Percentiles rank a stretch among this genome's conserved stretches.
phyloP scores from a whole-genome alignment of 1,140 invertebrate species.

The Nymphalis io region DNA sequence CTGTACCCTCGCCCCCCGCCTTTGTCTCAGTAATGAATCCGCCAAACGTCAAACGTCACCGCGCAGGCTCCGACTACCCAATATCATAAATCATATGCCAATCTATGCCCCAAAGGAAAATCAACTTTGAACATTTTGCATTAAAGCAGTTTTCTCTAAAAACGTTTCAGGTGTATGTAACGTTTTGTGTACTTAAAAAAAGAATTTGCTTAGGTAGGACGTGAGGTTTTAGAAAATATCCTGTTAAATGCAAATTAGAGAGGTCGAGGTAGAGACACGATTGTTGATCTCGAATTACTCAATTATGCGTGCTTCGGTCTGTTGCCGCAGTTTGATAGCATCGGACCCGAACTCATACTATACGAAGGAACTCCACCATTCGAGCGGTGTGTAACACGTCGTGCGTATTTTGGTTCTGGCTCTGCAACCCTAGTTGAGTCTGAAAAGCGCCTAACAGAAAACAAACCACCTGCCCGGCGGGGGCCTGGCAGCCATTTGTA shows the following conservation, averaged over 20 bases:
- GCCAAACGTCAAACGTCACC: conserved; percentile 74
- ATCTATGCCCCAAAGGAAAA: conserved; percentile 51
- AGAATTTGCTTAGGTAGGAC: conserved; percentile 66
- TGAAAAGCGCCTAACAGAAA: conserved; percentile 58
- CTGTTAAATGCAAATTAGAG: conserved; percentile 71
- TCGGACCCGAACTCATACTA: background rate
- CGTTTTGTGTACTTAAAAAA: conserved; percentile 8
- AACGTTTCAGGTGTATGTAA: background rate
- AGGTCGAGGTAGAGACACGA: conserved; percentile 54
- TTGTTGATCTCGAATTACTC: conserved; percentile 50
- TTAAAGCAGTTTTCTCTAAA: conserved; percentile 43
- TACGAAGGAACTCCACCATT: background rate
- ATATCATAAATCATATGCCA: conserved; percentile 64
- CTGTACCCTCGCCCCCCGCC: conserved; percentile 41
- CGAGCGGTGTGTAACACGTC: conserved; percentile 2
- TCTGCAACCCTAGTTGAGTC: conserved; percentile 41
- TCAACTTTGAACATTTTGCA: conserved; percentile 46
- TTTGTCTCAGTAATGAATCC: conserved; percentile 79
- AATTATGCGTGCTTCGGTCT: conserved; percentile 41
- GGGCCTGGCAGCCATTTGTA: conserved; percentile 76
- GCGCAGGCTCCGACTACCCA: conserved; percentile 64
- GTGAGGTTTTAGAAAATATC: conserved; percentile 70
- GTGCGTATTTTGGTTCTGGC: conserved; percentile 31
- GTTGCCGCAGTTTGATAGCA: background rate
- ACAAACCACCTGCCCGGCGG: conserved; percentile 63